These are phyloP conservation scores for Neodontobutis hainanensis DNA, from an alignment of 2,113 vertebrate species.

Conservation along the genomic window DNA sequence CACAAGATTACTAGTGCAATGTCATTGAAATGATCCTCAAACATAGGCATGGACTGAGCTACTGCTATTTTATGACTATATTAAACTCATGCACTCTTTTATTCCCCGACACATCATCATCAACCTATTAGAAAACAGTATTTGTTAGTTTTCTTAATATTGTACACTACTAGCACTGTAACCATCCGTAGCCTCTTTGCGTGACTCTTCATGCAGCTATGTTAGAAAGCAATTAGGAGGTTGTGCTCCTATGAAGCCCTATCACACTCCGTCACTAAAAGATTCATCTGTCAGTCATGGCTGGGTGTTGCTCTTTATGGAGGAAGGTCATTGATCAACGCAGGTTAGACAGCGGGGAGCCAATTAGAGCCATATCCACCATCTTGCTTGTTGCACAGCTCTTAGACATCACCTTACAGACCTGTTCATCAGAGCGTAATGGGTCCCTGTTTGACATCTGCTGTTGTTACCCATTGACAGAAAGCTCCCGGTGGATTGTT, in stretches of 20 bases:
- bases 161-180: too few species aligned
- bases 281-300: constrained; percentile 52
- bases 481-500: constrained; percentile 28
- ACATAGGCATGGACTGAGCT: too few species aligned
- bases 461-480: constrained; percentile 41
- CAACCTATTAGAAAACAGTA: too few species aligned
- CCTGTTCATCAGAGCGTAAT: constrained; percentile 49
- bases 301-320: constrained; percentile 59
- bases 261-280: constrained; percentile 40
- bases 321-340: constrained; percentile 68
- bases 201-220: background rate
- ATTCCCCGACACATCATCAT: too few species aligned
- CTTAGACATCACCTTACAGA: constrained; percentile 35
- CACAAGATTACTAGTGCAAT: too few species aligned
- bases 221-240: background rate
- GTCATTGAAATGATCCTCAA: too few species aligned
- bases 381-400: constrained; percentile 49
- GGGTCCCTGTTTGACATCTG: constrained; percentile 8
- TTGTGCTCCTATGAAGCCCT: constrained; percentile 1
- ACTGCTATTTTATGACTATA: too few species aligned
- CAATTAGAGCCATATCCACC: constrained; percentile 66
- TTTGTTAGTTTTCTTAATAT: too few species aligned
- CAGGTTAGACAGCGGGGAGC: constrained; percentile 62
- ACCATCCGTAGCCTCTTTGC: too few species aligned
- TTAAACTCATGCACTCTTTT: too few species aligned